These are phyloP conservation scores for Scaptodrosophila latifasciaeformis DNA, from an alignment of 2,888 invertebrate species.

Conservation along the genomic window DNA sequence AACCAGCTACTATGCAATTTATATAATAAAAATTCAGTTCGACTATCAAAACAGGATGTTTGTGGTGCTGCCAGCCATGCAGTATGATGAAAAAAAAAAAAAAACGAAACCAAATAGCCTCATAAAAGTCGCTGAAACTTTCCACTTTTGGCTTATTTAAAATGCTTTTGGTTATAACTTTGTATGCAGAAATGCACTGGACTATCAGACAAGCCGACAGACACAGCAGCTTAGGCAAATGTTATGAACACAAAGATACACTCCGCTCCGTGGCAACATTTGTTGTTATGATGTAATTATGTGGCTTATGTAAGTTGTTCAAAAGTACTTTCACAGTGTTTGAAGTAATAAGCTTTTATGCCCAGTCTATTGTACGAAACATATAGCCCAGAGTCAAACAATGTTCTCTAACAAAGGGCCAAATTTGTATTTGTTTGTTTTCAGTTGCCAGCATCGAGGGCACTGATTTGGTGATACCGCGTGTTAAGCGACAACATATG, in stretches of 20 bases:
- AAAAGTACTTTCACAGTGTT: too few species aligned
- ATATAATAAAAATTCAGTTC: slow-evolving; percentile 55
- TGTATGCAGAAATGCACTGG: background rate
- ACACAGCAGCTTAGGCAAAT: slow-evolving; percentile 41
- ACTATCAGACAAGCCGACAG: too few species aligned
- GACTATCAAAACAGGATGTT: slow-evolving; percentile 49
- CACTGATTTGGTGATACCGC: slow-evolving; percentile 80
- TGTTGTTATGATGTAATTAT: slow-evolving; percentile 25
- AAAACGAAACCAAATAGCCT: too few species aligned
- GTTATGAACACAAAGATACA: slow-evolving; percentile 47
- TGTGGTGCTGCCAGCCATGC: slow-evolving; percentile 1
- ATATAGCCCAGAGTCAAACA: too few species aligned
- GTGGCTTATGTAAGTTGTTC: background rate
- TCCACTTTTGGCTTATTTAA: slow-evolving; percentile 30
- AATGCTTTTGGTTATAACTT: background rate
- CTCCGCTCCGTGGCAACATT: slow-evolving; percentile 17
- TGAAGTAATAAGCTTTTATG: background rate
- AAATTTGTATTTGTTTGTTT: slow-evolving; percentile 32
- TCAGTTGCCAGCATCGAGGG: slow-evolving; percentile 82
- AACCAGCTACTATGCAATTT: slow-evolving; percentile 52
- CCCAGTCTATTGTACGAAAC: too few species aligned
- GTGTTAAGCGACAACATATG: slow-evolving; percentile 85
- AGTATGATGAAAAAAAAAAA: too few species aligned
- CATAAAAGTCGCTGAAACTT: slow-evolving; percentile 54
- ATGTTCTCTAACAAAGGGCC: background rate